Base-by-base conservation (phyloP, 2,113 vertebrate genomes). In the Psilopogon haemacephalus region DNA sequence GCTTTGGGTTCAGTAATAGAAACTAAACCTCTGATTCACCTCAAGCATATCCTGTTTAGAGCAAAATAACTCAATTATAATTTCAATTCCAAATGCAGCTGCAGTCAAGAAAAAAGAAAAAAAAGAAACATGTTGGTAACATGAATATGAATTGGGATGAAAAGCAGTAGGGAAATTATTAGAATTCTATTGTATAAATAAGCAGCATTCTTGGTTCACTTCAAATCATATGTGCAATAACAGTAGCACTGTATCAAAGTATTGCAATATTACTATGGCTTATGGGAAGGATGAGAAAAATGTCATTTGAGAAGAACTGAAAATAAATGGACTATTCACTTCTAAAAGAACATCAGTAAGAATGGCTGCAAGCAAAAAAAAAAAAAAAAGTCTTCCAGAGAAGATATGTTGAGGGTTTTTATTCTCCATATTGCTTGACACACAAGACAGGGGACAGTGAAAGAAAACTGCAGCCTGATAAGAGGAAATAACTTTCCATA, bases 141-240 rank as follows among this genome's bases (percentile, higher is more conserved):
- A 42, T 35, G 70, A 72, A 79, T 88, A 82, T 63, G 80, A 92
- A 87, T 32, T 79, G 32, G 23, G 40, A 84, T 79, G 70, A 78
- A 94, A 81, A 95, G 37, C 59, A 92, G 80, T 58, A 67, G 59
- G 67, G 55, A 94, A 90, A 89, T 75, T 73, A 84, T 72, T 84
- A 82, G 77, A 86, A 92, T 58, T 64, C 13, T 50, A 35, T 33
- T 56, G 68, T 79, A 86, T 33, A 65, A 82, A 84, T 72, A 71
- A 78, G 38, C 38, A 78, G 24, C 35, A 65, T 78, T 37, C 33
- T 78, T 44, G 11, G 8, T 82, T 94, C 86, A 84, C 32, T 92
- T 85, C 63, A 85, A 94, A 80, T 69, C 75, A 19, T n/a, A 20
- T 59, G 50, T 15, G 15, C 27, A 62, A 2, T 50, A 89, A 72